These are phyloP conservation scores for Ptilodon capucinus DNA, from an alignment of 2,888 invertebrate species.

Conservation along the genomic window DNA sequence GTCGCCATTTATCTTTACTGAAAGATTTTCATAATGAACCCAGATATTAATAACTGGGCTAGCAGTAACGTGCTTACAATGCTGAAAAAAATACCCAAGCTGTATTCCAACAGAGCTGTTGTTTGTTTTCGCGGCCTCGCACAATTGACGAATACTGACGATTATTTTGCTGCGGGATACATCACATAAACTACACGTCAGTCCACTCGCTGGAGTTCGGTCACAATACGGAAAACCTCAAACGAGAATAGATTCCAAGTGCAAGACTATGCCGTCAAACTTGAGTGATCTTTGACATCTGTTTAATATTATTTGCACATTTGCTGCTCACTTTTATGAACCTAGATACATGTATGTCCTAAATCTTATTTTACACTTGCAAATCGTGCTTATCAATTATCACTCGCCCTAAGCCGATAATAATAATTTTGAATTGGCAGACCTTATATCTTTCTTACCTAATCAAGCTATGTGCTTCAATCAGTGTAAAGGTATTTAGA, in stretches of 20 bases:
- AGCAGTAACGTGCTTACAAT: slow-evolving; percentile 8
- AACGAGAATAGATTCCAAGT: slow-evolving; percentile 42
- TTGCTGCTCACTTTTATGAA: slow-evolving; percentile 23
- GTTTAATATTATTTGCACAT: slow-evolving; percentile 17
- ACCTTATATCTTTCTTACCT: no score
- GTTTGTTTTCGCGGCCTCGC: slow-evolving; percentile 61
- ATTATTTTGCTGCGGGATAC: slow-evolving; percentile 53
- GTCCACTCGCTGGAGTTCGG: slow-evolving; percentile 41
- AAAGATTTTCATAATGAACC: neutral
- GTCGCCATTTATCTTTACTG: no score
- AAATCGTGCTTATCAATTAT: neutral
- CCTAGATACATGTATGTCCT: neutral
- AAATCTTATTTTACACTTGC: neutral
- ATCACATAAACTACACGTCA: slow-evolving; percentile 57
- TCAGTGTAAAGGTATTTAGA: no score
- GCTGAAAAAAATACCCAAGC: slow-evolving; percentile 35
- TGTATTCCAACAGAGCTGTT: slow-evolving; percentile 37
- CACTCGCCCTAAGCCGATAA: no score
- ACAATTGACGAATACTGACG: slow-evolving; percentile 49
- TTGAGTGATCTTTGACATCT: slow-evolving; percentile 13
- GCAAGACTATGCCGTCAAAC: slow-evolving; percentile 13
- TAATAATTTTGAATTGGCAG: no score
- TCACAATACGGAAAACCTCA: slow-evolving; percentile 64
- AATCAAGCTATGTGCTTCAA: no score
- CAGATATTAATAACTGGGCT: neutral